Evolutionary conservation across 2,888 invertebrate species (phyloP).

Genomic region (Gnatocerus cornutus): DNA sequence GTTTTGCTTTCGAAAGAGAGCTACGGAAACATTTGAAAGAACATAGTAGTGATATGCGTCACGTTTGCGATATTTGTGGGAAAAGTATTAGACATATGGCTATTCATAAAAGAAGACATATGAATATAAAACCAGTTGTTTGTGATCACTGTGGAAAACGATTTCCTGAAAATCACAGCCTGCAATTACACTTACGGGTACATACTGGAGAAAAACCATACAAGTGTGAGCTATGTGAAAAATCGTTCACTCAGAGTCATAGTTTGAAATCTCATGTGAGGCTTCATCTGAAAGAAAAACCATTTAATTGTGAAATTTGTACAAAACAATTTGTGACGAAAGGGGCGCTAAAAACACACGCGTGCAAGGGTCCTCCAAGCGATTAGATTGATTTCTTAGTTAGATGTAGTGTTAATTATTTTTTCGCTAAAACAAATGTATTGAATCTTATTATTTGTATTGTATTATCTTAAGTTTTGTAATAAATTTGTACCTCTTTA

Average conservation of each 20-base stretch:
- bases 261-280: conserved; percentile 42
- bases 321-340: not conserved
- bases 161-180: conserved; percentile 63
- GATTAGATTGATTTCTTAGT: not conserved
- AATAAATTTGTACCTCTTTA: too few relatives aligned
- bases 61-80: conserved; percentile 21
- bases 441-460: too few relatives aligned
- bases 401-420: too few relatives aligned
- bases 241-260: not conserved
- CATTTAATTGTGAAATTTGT: conserved; percentile 45
- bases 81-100: not conserved
- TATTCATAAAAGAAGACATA: not conserved
- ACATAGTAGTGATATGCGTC: conserved; percentile 45
- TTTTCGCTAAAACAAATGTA: too few relatives aligned
- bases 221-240: conserved; percentile 70
- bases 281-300: conserved; percentile 46
- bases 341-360: not conserved
- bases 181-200: conserved; percentile 59
- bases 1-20: not conserved
- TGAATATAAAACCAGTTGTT: conserved; percentile 61
- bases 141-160: conserved; percentile 72
- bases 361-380: not conserved
- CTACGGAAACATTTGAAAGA: conserved; percentile 49
- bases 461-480: too few relatives aligned
- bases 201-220: conserved; percentile 68